Evolutionary conservation across 2,888 invertebrate species (phyloP), one percentile per base, ranked within the genome.

Genomic region (Gerris lacustris): DNA sequence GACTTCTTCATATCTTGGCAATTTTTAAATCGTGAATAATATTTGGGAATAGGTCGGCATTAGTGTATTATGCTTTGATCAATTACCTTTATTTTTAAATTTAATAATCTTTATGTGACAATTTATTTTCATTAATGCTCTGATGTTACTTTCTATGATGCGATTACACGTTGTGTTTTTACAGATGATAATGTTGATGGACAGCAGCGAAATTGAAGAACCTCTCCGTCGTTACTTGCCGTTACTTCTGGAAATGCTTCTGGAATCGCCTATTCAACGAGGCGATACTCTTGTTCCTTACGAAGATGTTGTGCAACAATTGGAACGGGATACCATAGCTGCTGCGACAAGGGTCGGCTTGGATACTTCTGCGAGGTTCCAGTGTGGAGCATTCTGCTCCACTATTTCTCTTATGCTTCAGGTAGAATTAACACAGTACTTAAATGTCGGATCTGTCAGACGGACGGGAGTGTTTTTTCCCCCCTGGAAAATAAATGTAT

Each of bases 301-400:
- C 78, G 87, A 88, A 75, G 86, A 89, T 2, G 87, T 95, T 31
- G 89, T 94, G n/a, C 85, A 89, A 0, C 84, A 89, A 77, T 84
- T 92, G 45, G 90, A 91, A 77, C 85, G 86, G 69, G 89, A 93
- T 75, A 90, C 91, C 0, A 85, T 92, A 43, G 81, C 83, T 45
- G 84, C 85, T 73, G 79, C 79, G n/a, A 83, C 86, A 15, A 80
- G 84, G 63, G 80, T 92, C 11, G 93, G 92, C 0, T 81, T 89
- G 44, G 85, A 85, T n/a, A 80, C 81, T 6, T 75, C 77, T 2
- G 77, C 79, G 0, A 80, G 86, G 74, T 93, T 92, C 80, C 82
- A 84, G 43, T 88, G 90, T 75, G 92, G 92, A 15, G 81, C 83
- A n/a, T 92, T 86, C 77, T 87, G 88, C 6, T 86, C 89, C 74